phyloP scores from a whole-genome alignment of 1,140 invertebrate genomes.

The Diabrotica virgifera region DNA sequence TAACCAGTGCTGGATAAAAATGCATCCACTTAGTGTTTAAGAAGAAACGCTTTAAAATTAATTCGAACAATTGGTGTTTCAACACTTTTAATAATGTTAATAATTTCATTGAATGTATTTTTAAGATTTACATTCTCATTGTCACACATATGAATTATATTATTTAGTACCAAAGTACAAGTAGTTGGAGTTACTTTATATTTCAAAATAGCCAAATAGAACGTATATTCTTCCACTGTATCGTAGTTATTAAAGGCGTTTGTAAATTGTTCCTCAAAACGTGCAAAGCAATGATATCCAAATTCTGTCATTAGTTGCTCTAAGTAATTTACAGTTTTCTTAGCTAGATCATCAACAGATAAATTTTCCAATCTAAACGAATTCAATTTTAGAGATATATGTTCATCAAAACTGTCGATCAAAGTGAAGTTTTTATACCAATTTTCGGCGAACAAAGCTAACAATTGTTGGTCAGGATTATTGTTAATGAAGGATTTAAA shows the following conservation, averaged over 20 bases:
- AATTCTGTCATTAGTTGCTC: constrained; percentile 1
- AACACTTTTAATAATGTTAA: not conserved
- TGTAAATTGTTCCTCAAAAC: constrained; percentile 1
- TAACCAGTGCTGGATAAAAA: no score
- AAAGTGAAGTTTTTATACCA: constrained; percentile 4
- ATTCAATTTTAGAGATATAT: constrained; percentile 1
- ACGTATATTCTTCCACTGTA: not conserved
- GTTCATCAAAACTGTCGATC: not conserved
- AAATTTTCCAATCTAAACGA: not conserved
- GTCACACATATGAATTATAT: not conserved
- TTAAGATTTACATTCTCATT: not conserved
- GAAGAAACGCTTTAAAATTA: not conserved
- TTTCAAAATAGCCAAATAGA: constrained; percentile 6
- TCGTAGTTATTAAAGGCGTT: no score
- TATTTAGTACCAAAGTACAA: constrained; percentile 5
- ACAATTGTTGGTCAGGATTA: not conserved
- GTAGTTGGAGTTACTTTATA: not conserved
- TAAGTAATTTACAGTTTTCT: constrained; percentile 3
- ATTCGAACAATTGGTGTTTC: not conserved
- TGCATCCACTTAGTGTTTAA: no score
- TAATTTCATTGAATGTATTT: not conserved
- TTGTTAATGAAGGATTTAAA: not conserved
- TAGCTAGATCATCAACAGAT: not conserved
- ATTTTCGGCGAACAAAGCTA: constrained; percentile 1
- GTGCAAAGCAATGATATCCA: not conserved